Evolutionary conservation across 2,888 invertebrate genomes (phyloP).

Genomic region (Eudasyphora cyanicolor): DNA sequence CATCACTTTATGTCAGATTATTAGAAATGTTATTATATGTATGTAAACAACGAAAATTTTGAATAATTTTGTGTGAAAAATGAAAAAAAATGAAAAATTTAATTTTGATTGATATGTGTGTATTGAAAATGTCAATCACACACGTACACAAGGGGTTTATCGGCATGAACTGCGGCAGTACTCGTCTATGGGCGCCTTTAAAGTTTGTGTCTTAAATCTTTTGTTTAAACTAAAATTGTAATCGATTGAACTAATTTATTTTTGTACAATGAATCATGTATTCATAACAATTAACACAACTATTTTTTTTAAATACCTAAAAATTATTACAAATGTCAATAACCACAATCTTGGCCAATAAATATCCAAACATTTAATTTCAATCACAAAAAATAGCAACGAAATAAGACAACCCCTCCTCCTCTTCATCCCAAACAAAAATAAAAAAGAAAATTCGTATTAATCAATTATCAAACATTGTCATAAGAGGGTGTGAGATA

Average conservation of each 20-base stretch:
- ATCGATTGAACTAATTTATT: neutral
- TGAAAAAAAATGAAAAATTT: too few species aligned
- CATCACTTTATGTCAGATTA: too few species aligned
- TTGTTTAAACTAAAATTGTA: conserved; percentile 22
- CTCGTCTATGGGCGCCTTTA: too few species aligned
- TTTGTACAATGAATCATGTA: neutral
- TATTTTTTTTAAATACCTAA: neutral
- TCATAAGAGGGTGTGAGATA: conserved; percentile 30
- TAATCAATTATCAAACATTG: neutral
- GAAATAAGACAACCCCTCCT: too few species aligned
- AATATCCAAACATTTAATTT: neutral
- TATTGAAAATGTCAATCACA: too few species aligned
- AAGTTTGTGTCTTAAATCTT: conserved; percentile 47
- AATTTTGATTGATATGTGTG: too few species aligned
- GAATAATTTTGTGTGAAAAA: too few species aligned
- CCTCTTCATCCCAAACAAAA: neutral
- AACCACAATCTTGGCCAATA: conserved; percentile 29
- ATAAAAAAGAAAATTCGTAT: conserved; percentile 16
- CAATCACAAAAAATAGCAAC: neutral
- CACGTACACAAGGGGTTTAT: too few species aligned
- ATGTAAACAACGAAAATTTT: too few species aligned
- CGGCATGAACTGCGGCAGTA: too few species aligned
- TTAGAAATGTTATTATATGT: too few species aligned
- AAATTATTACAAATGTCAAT: neutral
- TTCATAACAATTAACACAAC: conserved; percentile 12